Evolutionary conservation across 1,140 invertebrate genomes (phyloP).

Genomic region (Sitodiplosis mosellana): DNA sequence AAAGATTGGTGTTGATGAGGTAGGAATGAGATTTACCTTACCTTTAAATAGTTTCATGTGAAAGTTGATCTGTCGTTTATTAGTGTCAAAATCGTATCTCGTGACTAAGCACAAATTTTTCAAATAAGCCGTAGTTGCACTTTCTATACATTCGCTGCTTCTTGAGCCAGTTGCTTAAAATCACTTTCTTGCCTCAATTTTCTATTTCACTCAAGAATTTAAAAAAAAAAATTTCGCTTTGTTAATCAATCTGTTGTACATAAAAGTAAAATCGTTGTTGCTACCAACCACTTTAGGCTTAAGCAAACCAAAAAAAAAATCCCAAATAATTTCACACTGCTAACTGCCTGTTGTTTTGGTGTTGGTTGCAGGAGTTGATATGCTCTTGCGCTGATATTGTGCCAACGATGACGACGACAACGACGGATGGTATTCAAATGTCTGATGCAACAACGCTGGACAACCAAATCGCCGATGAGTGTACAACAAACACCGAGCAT

Average conservation of each 20-base stretch:
- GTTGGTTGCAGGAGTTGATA: conserved; percentile 55
- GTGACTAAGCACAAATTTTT: background rate
- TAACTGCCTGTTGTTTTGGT: conserved; percentile 27
- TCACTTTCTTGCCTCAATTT: background rate
- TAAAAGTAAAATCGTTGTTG: background rate
- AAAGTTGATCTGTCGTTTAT: too few relatives aligned
- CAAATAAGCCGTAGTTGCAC: background rate
- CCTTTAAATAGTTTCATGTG: too few relatives aligned
- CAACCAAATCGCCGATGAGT: too few relatives aligned
- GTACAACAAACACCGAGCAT: conserved; percentile 16
- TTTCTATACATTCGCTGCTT: too few relatives aligned
- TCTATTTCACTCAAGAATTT: conserved; percentile 1
- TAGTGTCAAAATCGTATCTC: background rate
- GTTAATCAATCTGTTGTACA: too few relatives aligned
- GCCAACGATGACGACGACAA: too few relatives aligned
- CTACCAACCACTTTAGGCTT: background rate
- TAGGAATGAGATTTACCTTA: conserved; percentile 28
- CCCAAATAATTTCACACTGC: conserved; percentile 3
- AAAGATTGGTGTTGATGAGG: conserved; percentile 84
- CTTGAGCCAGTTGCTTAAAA: too few relatives aligned
- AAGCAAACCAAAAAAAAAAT: background rate
- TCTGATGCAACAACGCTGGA: background rate
- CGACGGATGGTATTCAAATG: conserved; percentile 7
- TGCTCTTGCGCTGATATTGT: conserved; percentile 54
- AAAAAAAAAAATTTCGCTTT: conserved; percentile 5